phyloP scores from a whole-genome alignment of 2,113 vertebrate genomes.

The Galemys pyrenaicus region DNA sequence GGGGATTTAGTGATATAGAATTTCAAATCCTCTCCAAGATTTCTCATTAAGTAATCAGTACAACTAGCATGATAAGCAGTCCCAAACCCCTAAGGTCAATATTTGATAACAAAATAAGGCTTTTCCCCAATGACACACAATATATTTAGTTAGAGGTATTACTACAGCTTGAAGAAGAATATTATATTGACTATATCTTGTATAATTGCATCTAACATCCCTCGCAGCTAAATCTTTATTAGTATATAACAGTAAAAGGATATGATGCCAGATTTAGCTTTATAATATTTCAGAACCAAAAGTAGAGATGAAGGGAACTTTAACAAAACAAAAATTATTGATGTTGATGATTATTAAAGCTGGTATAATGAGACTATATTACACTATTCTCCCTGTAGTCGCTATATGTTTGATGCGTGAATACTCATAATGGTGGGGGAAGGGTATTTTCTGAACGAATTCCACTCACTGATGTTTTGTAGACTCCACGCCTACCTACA shows the following conservation, averaged over 20 bases:
- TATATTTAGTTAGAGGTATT: not conserved
- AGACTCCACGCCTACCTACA: no score
- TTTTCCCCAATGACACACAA: not conserved
- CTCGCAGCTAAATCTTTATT: not conserved
- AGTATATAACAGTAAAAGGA: not conserved
- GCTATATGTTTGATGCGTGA: not conserved
- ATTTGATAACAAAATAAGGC: not conserved
- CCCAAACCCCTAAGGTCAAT: not conserved
- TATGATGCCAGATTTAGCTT: not conserved
- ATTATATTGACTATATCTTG: not conserved
- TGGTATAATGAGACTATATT: not conserved
- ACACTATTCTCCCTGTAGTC: not conserved
- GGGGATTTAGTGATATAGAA: not conserved
- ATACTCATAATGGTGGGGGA: not conserved
- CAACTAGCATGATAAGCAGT: not conserved
- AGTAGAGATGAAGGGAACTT: not conserved
- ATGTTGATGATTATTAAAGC: not conserved
- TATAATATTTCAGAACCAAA: slow-evolving; percentile 14
- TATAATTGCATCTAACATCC: not conserved
- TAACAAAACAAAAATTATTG: not conserved
- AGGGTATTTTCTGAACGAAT: no score
- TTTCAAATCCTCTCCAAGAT: slow-evolving; percentile 3
- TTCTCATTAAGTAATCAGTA: slow-evolving; percentile 1
- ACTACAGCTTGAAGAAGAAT: not conserved
- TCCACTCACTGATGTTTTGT: no score